These are phyloP conservation scores for Mirza zaza DNA, from an alignment of 2,113 vertebrate genomes.

Conservation along the genomic window DNA sequence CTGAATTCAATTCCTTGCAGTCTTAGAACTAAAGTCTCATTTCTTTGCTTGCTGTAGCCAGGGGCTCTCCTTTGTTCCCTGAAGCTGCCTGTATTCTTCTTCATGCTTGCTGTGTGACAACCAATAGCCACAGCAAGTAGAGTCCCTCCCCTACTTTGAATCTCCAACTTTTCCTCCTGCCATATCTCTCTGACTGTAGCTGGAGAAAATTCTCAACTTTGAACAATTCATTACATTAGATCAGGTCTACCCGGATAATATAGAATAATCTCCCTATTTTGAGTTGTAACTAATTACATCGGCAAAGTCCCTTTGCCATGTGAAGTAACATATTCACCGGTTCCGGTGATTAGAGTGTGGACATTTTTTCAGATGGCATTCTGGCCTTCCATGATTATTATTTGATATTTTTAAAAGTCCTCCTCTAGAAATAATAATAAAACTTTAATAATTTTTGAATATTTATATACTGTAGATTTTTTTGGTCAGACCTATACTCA, in stretches of 20 bases:
- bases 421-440: neutral
- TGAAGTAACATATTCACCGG: neutral
- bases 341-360: neutral
- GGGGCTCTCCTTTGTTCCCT: no score
- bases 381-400: neutral
- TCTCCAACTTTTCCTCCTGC: neutral
- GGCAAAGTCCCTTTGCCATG: neutral
- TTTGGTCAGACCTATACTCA: neutral
- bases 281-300: neutral
- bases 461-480: neutral
- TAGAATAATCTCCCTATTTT: neutral
- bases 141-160: neutral
- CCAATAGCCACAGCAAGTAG: accelerated
- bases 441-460: neutral
- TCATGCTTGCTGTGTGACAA: neutral
- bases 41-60: neutral
- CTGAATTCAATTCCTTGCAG: neutral
- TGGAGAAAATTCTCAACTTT: neutral
- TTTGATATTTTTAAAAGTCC: neutral
- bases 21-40: no score
- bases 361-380: neutral
- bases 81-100: neutral
- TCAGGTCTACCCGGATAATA: no score
- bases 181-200: neutral
- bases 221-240: neutral